Evolutionary conservation across 1,140 invertebrate genomes (phyloP), one percentile per base, ranked within the genome.

Genomic region (Solenopsis invicta): DNA sequence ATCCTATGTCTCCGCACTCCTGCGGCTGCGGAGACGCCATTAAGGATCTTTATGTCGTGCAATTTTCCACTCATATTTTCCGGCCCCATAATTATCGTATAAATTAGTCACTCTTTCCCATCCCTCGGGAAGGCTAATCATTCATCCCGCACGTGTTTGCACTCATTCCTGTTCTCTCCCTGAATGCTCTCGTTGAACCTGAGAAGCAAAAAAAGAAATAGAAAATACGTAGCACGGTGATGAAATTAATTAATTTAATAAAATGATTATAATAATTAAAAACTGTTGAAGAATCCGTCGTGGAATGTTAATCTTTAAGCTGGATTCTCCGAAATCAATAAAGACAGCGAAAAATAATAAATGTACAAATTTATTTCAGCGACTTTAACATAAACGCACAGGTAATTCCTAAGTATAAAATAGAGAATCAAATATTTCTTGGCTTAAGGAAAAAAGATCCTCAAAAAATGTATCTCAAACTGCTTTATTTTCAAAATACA

Each of bases 1-100:
- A 48, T 24, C 34, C 62, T n/a, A 2, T 48, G 34, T 56, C n/a
- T 50, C 21, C 41, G 13, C 34, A 16, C 37, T 56, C 21, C 34
- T 2, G 21, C 24, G 4, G 21, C 24, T 45, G 29, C 66, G 41
- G 61, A 72, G 37, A 71, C 75, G 77, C 71, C 37, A 90, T 90
- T 88, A 91, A 88, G 81, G 59, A 86, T 78, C 72, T 91, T 88
- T 86, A 74, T 59, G 61, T 81, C 50, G 41, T 24, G 9, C 66
- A 59, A 71, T 87, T 91, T 90, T 84, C 67, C 54, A 67, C 77
- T 87, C 59, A 85, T 76, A 72, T 86, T 88, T 90, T 84, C 77
- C 64, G 41, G 29, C 8, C 12, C 13, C 41, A 85, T 89, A 91
- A 91, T 91, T 91, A 91, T 90, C 72, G 29, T 64, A 61, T 67